A percentile compares a stretch with the other conserved stretches of the same genome.
Conservation (phyloP, 2,888 invertebrate species). For the Crematogaster levior region DNA sequence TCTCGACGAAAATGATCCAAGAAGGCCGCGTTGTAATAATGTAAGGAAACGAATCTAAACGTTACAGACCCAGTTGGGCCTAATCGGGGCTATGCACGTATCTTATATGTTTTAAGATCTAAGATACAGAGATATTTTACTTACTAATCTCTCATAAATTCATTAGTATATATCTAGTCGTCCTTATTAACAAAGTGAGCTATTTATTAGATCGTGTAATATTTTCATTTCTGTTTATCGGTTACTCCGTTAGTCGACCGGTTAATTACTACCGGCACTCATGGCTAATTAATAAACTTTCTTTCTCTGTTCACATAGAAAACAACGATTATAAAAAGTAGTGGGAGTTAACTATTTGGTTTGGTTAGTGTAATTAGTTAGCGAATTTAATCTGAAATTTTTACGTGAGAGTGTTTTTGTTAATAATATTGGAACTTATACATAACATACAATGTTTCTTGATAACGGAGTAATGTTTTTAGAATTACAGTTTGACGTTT, state of each 20-base stretch:
- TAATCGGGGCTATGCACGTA: neutral
- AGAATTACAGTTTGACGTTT: conserved; percentile 33
- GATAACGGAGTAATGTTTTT: conserved; percentile 41
- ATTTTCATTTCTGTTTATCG: neutral
- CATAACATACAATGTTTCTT: neutral
- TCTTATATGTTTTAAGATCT: neutral
- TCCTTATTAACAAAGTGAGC: neutral
- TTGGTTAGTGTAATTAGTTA: too few relatives aligned
- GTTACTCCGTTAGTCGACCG: neutral
- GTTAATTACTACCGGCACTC: neutral
- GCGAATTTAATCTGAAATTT: neutral
- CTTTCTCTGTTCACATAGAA: neutral
- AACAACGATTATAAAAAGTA: neutral
- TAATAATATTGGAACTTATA: neutral
- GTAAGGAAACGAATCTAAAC: neutral
- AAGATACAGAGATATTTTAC: conserved; percentile 5
- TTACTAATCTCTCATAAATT: neutral
- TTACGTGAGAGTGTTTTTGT: neutral
- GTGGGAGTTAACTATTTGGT: neutral
- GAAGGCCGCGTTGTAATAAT: neutral
- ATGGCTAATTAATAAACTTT: neutral
- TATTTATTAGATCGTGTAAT: neutral
- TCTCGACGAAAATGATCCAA: neutral
- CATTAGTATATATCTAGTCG: neutral
- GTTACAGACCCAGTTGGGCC: neutral